Evolutionary conservation across 2,888 invertebrate genomes (phyloP), one percentile per base, ranked within the genome.

Genomic region (Aethes cnicana): DNA sequence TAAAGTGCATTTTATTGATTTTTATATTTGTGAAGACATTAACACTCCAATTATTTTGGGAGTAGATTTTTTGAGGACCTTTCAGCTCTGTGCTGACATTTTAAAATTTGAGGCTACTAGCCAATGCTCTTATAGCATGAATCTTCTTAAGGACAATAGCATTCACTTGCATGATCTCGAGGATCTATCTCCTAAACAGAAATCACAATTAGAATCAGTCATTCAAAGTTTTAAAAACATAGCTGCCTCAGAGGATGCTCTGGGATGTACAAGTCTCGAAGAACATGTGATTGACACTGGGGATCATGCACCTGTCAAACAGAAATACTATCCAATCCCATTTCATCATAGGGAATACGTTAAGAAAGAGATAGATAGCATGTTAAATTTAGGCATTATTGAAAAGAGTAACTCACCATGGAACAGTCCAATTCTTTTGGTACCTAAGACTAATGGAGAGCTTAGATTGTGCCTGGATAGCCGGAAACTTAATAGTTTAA

Each of bases 261-360:
- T 26, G 4, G 26, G 26, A 2, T 26, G 26, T 9, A 26, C 26
- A 3, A 26, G 4, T 2, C 9, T 36, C 2, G 37, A 37, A 3
- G 23, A 37, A 2, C 37, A 37, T 14, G 37, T 23, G 0, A 37
- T 37, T 1, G 23, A 23, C 4, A 23, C 37, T 0, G 23, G 37
- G 1, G 37, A 37, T 4, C 21, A 21, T 14, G 3, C 14, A 1
- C 37, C 37, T 5, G 12, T 37, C 6, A 37, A 23, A 9, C 37
- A 37, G 12, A 37, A 37, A 23, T 23, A 37, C 16, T 37, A 37
- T 8, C 37, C 37, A 2, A 37, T 37, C 12, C 37, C 37, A 1
- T 37, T 12, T 23, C 37, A 37, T n/a, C 23, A 37, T 14, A 0
- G 37, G 7, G 12, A 37, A 14, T 37, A 37, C 14, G 37, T 37